Evolutionary conservation across 2,113 vertebrate genomes (phyloP).

Genomic region (Corythoichthys haematopterus): DNA sequence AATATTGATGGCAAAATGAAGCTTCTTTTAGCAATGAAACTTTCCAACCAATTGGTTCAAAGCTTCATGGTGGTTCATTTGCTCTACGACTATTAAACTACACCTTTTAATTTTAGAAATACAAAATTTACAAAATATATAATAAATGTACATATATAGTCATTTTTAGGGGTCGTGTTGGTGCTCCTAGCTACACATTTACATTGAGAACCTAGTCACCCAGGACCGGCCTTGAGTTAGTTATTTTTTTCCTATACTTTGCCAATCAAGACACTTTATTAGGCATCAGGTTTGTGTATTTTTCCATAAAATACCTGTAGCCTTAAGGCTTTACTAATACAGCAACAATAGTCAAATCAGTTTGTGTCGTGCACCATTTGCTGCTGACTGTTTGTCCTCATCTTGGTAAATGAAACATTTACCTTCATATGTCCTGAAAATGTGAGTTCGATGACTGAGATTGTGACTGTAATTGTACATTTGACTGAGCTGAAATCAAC

Average conservation of each 20-base stretch:
- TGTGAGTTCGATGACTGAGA: not conserved
- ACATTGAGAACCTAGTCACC: too few relatives aligned
- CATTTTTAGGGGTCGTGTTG: too few relatives aligned
- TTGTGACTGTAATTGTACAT: not conserved
- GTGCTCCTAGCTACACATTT: too few relatives aligned
- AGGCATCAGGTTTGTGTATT: not conserved
- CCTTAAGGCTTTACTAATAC: not conserved
- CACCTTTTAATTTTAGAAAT: too few relatives aligned
- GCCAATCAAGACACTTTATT: not conserved
- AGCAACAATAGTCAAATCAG: not conserved
- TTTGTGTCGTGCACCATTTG: not conserved
- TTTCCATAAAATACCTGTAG: conserved; percentile 4
- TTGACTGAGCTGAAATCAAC: not conserved
- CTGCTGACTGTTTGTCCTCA: conserved; percentile 8
- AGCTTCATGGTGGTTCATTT: too few relatives aligned
- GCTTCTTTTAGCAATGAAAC: too few relatives aligned
- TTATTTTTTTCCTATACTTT: conserved; percentile 18
- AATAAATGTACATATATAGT: too few relatives aligned
- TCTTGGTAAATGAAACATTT: conserved; percentile 6
- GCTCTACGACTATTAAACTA: too few relatives aligned
- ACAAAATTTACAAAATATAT: too few relatives aligned
- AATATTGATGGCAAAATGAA: too few relatives aligned
- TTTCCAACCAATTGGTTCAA: too few relatives aligned
- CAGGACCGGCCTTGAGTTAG: not conserved
- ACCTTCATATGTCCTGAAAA: conserved; percentile 14